Evolutionary conservation across 2,888 invertebrate species (phyloP).

Genomic region (Mylabris sibirica): DNA sequence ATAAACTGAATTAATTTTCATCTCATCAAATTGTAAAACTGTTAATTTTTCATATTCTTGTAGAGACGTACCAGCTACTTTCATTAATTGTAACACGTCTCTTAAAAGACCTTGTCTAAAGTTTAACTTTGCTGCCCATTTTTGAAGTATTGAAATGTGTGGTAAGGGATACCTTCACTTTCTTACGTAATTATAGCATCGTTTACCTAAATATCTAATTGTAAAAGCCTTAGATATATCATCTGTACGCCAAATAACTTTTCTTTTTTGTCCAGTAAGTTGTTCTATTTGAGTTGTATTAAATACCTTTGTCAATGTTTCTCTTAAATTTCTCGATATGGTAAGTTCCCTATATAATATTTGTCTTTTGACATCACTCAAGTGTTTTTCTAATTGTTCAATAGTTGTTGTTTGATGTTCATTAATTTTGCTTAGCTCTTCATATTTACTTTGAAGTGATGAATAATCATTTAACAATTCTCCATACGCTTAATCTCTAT

Average conservation of each 20-base stretch:
- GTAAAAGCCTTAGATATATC: conserved; percentile 33
- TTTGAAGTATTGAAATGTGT: conserved; percentile 35
- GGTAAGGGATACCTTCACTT: conserved; percentile 39
- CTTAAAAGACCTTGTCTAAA: conserved; percentile 5
- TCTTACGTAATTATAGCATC: conserved; percentile 34
- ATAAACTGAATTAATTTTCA: not conserved
- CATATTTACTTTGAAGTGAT: not conserved
- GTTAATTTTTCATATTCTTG: conserved; percentile 11
- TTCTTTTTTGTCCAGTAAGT: not conserved
- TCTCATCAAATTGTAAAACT: conserved; percentile 14
- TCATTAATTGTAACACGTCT: conserved; percentile 9
- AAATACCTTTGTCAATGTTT: not conserved
- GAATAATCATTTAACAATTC: no score
- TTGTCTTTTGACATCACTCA: not conserved
- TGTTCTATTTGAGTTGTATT: not conserved
- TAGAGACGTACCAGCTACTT: not conserved
- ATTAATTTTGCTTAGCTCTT: not conserved
- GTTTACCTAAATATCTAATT: conserved; percentile 35
- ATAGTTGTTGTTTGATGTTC: not conserved
- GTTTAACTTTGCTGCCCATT: conserved; percentile 36
- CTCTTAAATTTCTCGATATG: not conserved
- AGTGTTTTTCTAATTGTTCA: not conserved
- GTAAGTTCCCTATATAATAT: not conserved
- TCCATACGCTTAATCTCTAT: no score
- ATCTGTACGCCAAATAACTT: conserved; percentile 11